Conservation (phyloP, 1,140 invertebrate genomes). For the Drosophila burlai region DNA sequence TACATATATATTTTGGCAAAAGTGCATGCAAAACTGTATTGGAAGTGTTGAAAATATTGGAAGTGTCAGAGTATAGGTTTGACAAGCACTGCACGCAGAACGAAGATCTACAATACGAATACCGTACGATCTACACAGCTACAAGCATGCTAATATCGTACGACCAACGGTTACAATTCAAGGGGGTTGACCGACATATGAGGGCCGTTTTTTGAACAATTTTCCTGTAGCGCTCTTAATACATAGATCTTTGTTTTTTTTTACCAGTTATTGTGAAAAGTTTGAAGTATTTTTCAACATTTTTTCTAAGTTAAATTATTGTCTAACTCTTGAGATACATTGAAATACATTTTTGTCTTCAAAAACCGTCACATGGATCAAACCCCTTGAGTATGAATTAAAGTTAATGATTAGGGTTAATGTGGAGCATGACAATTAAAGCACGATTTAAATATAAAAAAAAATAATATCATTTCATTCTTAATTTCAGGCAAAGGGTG, state of each 20-base stretch:
- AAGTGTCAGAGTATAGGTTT: constrained; percentile 1
- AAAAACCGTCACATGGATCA: no score
- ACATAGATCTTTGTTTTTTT: no score
- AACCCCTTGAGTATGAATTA: background rate
- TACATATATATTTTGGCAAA: background rate
- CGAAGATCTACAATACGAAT: constrained; percentile 1
- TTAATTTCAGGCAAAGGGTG: constrained; percentile 2
- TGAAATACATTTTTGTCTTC: no score
- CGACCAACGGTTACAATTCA: background rate
- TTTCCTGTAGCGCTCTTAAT: no score
- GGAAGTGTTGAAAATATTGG: background rate
- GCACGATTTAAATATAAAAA: constrained; percentile 9
- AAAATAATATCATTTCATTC: background rate
- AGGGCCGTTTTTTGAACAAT: no score
- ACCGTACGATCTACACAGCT: background rate
- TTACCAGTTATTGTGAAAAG: no score
- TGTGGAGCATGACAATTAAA: constrained; percentile 8
- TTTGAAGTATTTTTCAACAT: no score
- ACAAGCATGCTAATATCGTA: constrained; percentile 12
- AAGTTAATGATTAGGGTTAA: background rate
- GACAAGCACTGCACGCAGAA: constrained; percentile 17
- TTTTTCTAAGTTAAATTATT: no score
- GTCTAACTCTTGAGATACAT: no score
- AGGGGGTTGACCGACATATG: no score
- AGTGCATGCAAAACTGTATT: constrained; percentile 14